phyloP scores from a whole-genome alignment of 2,113 vertebrate genomes.

The Oreochromis spilurus region DNA sequence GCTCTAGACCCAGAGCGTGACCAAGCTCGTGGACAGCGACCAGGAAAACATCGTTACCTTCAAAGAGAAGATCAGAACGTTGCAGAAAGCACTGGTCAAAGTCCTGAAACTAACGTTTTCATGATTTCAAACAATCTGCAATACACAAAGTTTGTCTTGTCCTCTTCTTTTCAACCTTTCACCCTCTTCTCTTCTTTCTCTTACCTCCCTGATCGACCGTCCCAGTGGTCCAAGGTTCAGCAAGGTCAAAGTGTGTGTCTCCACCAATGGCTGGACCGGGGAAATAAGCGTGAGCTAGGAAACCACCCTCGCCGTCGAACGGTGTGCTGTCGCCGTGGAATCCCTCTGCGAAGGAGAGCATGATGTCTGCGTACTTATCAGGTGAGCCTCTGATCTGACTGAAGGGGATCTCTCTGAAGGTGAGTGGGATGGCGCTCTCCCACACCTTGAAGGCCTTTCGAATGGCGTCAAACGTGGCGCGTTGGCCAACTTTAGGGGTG shows the following conservation, averaged over 20 bases:
- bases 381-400: constrained; percentile 77
- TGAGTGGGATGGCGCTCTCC: constrained; percentile 79
- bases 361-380: constrained; percentile 86
- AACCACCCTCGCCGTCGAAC: constrained; percentile 87
- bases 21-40: constrained; percentile 89
- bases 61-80: neutral
- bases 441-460: constrained; percentile 84
- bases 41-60: constrained; percentile 88
- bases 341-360: constrained; percentile 87
- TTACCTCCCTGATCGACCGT: constrained; percentile 82
- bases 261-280: constrained; percentile 86
- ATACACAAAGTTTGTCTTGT: neutral
- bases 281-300: constrained; percentile 90
- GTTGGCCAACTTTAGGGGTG: constrained; percentile 80
- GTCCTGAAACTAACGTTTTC: neutral
- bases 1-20: constrained; percentile 87
- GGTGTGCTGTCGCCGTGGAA: constrained; percentile 91
- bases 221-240: constrained; percentile 86
- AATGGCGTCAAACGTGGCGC: constrained; percentile 79
- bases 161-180: accelerated
- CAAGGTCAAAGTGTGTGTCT: constrained; percentile 88
- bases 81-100: neutral
- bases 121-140: neutral
- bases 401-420: constrained; percentile 85
- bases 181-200: neutral